Base-by-base conservation (phyloP, 1,140 invertebrate species). In the Eriosoma lanigerum region DNA sequence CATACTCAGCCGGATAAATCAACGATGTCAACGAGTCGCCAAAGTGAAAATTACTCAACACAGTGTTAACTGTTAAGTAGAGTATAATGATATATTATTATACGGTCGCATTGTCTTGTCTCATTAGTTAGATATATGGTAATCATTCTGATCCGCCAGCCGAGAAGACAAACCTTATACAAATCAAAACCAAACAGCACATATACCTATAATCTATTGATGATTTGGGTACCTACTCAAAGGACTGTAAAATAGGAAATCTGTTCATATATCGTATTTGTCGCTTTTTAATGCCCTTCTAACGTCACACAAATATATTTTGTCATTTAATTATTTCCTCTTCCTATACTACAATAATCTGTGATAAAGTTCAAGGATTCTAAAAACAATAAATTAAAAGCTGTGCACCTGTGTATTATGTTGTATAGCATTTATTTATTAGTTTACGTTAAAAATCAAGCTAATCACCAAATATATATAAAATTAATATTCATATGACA, bases 261-360 rank as follows among this genome's bases (percentile, higher is more conserved):
- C 4, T 15, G 17, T 24, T 38, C 32, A 17, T 64, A 38, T 17
- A 8, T 38, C 32, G 10, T 66, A 29, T 66, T 66, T 38, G 3
- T 19, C 8, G 32, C 8, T 8, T 38, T 38, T 38, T 38, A 38
- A 38, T 66, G 62, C 62, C 62, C 62, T 66, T 66, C 62, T 66
- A 66, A 21, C n/a, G 62, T 44, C 60, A n/a, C 9, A 8, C 10
- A 2, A 29, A 64, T 64, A 19, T 66, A 66, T 38, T 38, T 38
- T 38, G 62, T 38, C 29, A 38, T 66, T 10, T 38, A 64, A 38
- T 66, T 38, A 19, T 66, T 66, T n/a, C n/a, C 62, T 44, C 32
- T 66, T 66, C 62, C 62, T 44, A 64, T 19, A 38, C 32, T 38
- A 38, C 32, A 4, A 8, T 38, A 4, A 4, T 38, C 32, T 66